Base-by-base conservation (phyloP, 2,113 vertebrate genomes). In the Sitta europaea region DNA sequence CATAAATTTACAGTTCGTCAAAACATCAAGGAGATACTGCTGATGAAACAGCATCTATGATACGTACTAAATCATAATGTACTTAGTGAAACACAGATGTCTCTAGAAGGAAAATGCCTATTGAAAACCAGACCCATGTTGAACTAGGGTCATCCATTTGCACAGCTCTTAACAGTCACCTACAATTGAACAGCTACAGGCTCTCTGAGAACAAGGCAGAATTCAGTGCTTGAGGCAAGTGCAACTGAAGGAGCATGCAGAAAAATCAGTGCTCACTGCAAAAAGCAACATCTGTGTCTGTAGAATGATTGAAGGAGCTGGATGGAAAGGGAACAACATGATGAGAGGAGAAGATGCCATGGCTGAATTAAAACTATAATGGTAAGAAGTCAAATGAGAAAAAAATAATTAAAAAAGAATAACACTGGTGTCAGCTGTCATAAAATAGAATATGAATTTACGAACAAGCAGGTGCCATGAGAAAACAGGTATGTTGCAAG, bases 1-100 rank as follows among this genome's bases (percentile, higher is more conserved):
- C 45, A 79, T 67, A 45, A 90, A 94, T 93, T 95, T 95, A 81
- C 80, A 51, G 67, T 86, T 86, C 92, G 83, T 90, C 86, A 91
- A 86, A 95, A 80, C 61, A 83, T 15, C 66, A 92, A 86, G 73
- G 73, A 89, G 62, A 61, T 68, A 45, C 22, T 72, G 65, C 68
- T 84, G 89, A 87, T 94, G 81, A 92, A 91, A 81, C 35, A 73
- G 23, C 53, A 65, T 67, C 76, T 58, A 17, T 62, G 50, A 43
- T 68, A 22, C 2, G 5, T 79, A 71, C 38, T 89, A 88, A 90
- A 93, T 91, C 74, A 79, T 86, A 91, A 73, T 27, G 40, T 17
- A 73, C n/a, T 76, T 70, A 58, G 38, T 31, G 54, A 85, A 91
- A 65, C 45, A 53, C 23, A 59, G 27, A 43, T 24, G 5, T 43